Evolutionary conservation across 2,113 vertebrate species (phyloP).

Genomic region (Thymallus thymallus): DNA sequence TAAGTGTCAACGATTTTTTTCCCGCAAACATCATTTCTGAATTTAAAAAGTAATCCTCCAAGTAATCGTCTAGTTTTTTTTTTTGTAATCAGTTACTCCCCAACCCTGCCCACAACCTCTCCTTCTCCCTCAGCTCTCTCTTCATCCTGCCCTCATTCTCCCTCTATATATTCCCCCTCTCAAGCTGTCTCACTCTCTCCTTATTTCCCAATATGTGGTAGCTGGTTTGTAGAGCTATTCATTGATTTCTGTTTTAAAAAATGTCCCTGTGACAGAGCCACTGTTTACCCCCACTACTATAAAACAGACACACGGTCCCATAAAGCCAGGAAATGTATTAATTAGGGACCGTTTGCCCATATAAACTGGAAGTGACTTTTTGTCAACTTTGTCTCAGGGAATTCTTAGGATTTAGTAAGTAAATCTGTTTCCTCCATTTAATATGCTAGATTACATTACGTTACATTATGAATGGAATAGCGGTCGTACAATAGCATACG

Average conservation of each 20-base stretch:
- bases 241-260: background rate
- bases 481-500: too few species aligned
- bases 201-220: background rate
- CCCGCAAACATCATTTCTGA: too few species aligned
- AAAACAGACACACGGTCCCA: background rate
- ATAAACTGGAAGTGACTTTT: slow-evolving; percentile 30
- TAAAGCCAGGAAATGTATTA: slow-evolving; percentile 33
- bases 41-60: too few species aligned
- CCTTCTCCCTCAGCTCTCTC: too few species aligned
- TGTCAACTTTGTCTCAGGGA: background rate
- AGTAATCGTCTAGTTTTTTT: too few species aligned
- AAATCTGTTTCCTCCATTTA: too few species aligned
- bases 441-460: too few species aligned
- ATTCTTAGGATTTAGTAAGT: too few species aligned
- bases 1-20: too few species aligned
- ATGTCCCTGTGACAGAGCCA: background rate
- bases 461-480: too few species aligned
- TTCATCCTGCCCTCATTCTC: background rate
- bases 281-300: slow-evolving; percentile 16
- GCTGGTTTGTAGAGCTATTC: background rate
- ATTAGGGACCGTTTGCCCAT: slow-evolving; percentile 23
- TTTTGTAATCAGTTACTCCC: too few species aligned
- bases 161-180: background rate
- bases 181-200: background rate
- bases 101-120: too few species aligned